Evolutionary conservation across 2,888 invertebrate species (phyloP), one percentile per base, ranked within the genome.

Genomic region (Anodontia alba): DNA sequence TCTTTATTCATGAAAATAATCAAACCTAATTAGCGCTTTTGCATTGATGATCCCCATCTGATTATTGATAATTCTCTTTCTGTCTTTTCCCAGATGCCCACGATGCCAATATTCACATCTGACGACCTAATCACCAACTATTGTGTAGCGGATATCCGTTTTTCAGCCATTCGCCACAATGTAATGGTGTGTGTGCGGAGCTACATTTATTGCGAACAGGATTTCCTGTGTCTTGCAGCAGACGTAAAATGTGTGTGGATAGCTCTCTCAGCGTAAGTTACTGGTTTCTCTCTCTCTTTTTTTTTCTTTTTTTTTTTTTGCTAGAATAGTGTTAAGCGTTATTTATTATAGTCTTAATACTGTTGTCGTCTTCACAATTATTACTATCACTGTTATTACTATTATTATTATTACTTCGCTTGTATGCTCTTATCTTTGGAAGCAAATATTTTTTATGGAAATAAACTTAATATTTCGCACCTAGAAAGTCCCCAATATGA

Each of bases 1-100:
- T 62, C 62, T 62, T 62, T 33, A 62, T 62, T 62, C 62, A 62
- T 62, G 62, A 62, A 62, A 62, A 62, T 62, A 62, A 62, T 62
- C 62, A 62, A 62, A 62, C 62, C 62, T 62, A 62, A 62, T 62
- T 62, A 62, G 62, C 62, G 62, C 33, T 62, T 62, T 62, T 33
- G 62, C 62, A 62, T 62, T 62, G 62, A 33, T 62, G 62, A 31
- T 62, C 62, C 62, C 10, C 23, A 15, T 17, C 33, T 62, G 62
- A 62, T 62, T 62, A 62, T 62, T 62, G 62, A 62, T 33, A 20
- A 62, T 62, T 62, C 62, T 62, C 62, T 12, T 62, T 62, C 62
- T 33, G 62, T 62, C 23, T 62, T 26, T 62, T 62, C 62, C 62
- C 62, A 62, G 62, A 62, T 31, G 62, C 23, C 62, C 33, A 33